These are phyloP conservation scores for Phorcus lineatus DNA, from an alignment of 2,888 invertebrate genomes.

Conservation along the genomic window DNA sequence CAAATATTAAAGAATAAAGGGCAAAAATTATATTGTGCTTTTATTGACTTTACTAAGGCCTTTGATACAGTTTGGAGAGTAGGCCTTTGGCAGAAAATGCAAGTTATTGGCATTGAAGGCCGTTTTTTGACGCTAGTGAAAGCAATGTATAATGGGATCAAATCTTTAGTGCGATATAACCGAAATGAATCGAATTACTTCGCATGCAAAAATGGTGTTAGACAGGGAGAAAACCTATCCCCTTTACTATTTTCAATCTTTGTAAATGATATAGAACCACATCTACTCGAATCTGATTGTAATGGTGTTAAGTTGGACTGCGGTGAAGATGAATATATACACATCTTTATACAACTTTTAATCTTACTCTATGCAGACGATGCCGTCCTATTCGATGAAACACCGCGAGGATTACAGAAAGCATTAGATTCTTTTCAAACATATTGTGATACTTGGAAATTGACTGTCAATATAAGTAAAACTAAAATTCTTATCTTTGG, in stretches of 20 bases:
- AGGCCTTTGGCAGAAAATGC: conserved; percentile 22
- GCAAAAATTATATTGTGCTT: conserved; percentile 11
- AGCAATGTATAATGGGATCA: not conserved
- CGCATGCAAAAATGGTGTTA: not conserved
- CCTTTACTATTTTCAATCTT: not conserved
- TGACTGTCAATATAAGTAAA: too few relatives aligned
- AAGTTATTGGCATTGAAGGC: not conserved
- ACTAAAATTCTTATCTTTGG: too few relatives aligned
- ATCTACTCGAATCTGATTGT: too few relatives aligned
- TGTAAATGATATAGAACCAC: not conserved
- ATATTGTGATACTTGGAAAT: too few relatives aligned
- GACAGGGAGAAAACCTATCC: not conserved
- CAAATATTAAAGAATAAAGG: not conserved
- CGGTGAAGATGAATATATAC: too few relatives aligned
- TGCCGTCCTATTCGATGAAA: too few relatives aligned
- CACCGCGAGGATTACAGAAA: too few relatives aligned
- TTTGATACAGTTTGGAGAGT: conserved; percentile 26
- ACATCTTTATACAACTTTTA: too few relatives aligned
- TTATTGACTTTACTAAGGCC: not conserved
- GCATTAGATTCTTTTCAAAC: too few relatives aligned
- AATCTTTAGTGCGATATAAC: not conserved
- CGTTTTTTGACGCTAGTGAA: not conserved
- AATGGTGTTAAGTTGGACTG: too few relatives aligned
- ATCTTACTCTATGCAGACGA: too few relatives aligned
- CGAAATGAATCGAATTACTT: not conserved